A percentile compares a stretch with the other conserved stretches of the same genome.
phyloP scores from a whole-genome alignment of 2,888 invertebrate species.

The Lepidocyrtoides sp. region DNA sequence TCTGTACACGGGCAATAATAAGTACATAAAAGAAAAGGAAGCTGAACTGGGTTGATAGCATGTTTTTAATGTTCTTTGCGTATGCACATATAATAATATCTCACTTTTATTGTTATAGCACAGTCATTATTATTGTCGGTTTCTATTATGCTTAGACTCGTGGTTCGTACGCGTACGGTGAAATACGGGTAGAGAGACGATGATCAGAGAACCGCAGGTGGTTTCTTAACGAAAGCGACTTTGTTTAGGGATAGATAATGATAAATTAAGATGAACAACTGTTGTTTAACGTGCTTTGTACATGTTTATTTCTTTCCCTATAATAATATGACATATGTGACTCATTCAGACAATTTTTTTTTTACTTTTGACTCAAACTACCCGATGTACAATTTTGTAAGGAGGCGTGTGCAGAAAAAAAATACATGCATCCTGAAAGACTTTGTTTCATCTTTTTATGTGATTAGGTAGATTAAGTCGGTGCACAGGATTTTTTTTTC shows the following conservation, averaged over 20 bases:
- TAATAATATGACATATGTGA: background rate
- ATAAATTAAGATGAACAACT: background rate
- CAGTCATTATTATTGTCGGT: slow-evolving; percentile 15
- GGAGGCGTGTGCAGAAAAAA: slow-evolving; percentile 16
- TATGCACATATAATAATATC: background rate
- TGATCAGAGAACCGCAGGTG: slow-evolving; percentile 49
- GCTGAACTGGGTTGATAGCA: slow-evolving; percentile 34
- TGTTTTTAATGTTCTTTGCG: background rate
- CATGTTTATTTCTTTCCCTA: background rate
- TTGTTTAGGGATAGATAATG: background rate
- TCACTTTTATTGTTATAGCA: background rate
- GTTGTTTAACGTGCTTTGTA: background rate
- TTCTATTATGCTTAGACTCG: background rate
- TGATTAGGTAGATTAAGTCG: slow-evolving; percentile 5
- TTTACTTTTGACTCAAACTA: slow-evolving; percentile 30
- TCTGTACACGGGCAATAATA: slow-evolving; percentile 24
- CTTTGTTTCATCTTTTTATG: slow-evolving; percentile 43
- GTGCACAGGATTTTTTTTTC: slow-evolving; percentile 1
- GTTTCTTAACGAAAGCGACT: slow-evolving; percentile 28
- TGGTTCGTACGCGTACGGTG: background rate
- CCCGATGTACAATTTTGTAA: slow-evolving; percentile 16
- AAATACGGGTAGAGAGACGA: slow-evolving; percentile 37
- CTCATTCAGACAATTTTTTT: background rate
- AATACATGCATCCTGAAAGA: slow-evolving; percentile 33
- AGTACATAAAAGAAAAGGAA: slow-evolving; percentile 24